phyloP scores from a whole-genome alignment of 2,888 invertebrate genomes.

The Nowickia ferox region DNA sequence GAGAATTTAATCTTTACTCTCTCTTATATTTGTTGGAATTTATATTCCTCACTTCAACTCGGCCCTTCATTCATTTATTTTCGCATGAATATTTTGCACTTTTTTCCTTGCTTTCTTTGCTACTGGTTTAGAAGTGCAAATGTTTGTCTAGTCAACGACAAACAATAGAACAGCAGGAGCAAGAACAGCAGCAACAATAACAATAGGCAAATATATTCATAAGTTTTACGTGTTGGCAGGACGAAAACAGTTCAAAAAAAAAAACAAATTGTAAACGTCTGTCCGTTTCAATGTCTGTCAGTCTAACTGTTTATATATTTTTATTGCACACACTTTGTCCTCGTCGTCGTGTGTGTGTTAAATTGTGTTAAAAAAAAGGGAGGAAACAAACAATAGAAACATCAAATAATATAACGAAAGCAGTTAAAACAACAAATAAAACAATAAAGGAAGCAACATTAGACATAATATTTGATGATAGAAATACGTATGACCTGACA shows the following conservation, averaged over 20 bases:
- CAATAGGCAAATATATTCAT: constrained; percentile 62
- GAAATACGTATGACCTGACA: constrained; percentile 68
- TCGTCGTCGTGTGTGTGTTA: neutral
- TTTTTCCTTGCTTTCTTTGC: neutral
- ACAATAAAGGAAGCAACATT: constrained; percentile 56
- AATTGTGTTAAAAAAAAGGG: constrained; percentile 24
- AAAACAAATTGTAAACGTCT: constrained; percentile 47
- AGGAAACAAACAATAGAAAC: constrained; percentile 38
- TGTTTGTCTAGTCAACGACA: constrained; percentile 71
- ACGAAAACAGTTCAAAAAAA: constrained; percentile 11
- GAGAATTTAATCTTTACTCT: constrained; percentile 65
- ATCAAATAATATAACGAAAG: constrained; percentile 47
- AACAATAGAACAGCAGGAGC: constrained; percentile 28
- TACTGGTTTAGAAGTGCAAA: constrained; percentile 51
- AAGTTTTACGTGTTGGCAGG: constrained; percentile 45
- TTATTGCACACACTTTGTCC: constrained; percentile 1
- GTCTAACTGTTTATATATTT: constrained; percentile 13
- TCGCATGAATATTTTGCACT: constrained; percentile 63
- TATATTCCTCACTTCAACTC: constrained; percentile 63
- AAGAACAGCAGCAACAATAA: constrained; percentile 33
- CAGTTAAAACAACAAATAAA: constrained; percentile 44
- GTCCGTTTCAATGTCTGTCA: constrained; percentile 5
- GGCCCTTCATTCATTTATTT: constrained; percentile 52
- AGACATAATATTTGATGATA: constrained; percentile 70
- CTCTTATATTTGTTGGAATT: constrained; percentile 58